Evolutionary conservation across 2,888 invertebrate genomes (phyloP), one percentile per base, ranked within the genome.

Genomic region (Sphaeridia pumilis): DNA sequence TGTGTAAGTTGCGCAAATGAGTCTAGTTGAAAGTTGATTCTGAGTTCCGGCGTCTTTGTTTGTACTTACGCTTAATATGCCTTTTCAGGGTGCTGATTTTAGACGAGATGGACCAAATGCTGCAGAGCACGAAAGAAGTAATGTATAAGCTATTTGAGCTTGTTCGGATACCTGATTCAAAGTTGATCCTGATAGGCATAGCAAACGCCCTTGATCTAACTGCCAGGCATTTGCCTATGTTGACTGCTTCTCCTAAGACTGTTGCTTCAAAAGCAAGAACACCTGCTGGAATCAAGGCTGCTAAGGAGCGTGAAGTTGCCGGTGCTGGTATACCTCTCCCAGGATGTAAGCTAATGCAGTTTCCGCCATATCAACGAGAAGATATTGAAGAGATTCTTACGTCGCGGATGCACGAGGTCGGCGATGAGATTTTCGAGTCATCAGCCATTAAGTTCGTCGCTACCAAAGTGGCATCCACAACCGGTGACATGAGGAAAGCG

Each of bases 181-280:
- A 79, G 35, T 68, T 95, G 1, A 77, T 93, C 42, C 74, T 97
- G 7, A 77, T 95, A 27, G 95, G 94, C 38, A 85, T 97, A 59
- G 93, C 97, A 14, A 98, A 98, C 72, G 87, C 95, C 2, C 74
- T 98, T 52, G 95, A 97, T 74, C 75, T 98, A 57, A 95, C 94
- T 0, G 89, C 94, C 69, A 76, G 95, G 12, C 77, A 86, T 41
- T 73, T 98, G 55, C 89, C 93, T 25, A 77, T 93, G 56, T 75
- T 97, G 7, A 36, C 52, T 12, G 21, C 57, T 3, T 57, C 60
- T 17, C 56, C 59, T 4, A 31, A 48, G 20, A 25, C 25, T 1
- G 35, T 21, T 22, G 49, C 28, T 50, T 56, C 49, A 12, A 49
- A 46, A 26, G 41, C 44, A 7, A 24, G 48, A 21, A 38, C 20